Conservation (phyloP, 2,888 invertebrate species). For the Troides helena region DNA sequence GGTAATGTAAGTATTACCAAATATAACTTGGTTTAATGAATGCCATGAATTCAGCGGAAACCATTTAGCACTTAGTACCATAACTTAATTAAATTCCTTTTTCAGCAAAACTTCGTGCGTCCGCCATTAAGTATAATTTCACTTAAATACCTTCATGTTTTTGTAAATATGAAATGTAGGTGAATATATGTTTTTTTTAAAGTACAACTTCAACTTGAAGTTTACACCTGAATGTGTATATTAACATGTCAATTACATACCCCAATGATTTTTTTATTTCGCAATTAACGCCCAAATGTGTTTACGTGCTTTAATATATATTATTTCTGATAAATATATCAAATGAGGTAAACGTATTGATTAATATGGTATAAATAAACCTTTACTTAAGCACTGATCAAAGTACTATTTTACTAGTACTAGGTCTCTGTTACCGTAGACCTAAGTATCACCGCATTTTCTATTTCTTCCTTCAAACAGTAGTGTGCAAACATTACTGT, state of each 20-base stretch:
- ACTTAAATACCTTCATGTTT: conserved; percentile 1
- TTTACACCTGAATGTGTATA: neutral
- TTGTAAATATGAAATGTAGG: neutral
- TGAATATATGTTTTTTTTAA: neutral
- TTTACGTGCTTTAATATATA: too few relatives aligned
- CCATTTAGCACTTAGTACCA: neutral
- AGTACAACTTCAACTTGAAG: neutral
- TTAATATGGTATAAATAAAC: too few relatives aligned
- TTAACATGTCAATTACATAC: neutral
- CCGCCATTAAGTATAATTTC: conserved; percentile 12
- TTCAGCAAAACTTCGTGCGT: conserved; percentile 2
- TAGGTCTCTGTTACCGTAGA: too few relatives aligned
- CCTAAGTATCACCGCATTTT: too few relatives aligned
- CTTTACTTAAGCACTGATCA: too few relatives aligned
- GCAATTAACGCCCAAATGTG: neutral
- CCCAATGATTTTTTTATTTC: neutral
- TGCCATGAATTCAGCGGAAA: neutral
- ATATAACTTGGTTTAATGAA: neutral
- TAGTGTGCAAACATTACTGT: too few relatives aligned
- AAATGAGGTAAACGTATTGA: too few relatives aligned
- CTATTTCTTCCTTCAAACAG: too few relatives aligned
- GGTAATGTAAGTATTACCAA: neutral
- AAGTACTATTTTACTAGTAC: too few relatives aligned
- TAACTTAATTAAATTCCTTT: conserved; percentile 8
- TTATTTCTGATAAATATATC: too few relatives aligned